These are phyloP conservation scores for Digitonthophagus gazella DNA, from an alignment of 2,888 invertebrate species.

Conservation along the genomic window DNA sequence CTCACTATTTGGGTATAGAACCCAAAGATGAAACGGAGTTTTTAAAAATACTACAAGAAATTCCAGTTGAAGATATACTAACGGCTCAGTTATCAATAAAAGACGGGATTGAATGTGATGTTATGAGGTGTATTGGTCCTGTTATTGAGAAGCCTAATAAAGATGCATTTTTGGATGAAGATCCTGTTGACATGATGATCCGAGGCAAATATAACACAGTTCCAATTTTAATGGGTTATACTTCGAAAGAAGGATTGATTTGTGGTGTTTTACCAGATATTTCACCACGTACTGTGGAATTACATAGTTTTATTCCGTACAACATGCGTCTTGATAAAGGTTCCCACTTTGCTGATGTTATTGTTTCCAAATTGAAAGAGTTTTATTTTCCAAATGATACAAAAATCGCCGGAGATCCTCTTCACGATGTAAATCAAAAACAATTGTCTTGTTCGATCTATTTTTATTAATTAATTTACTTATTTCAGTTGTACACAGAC, in stretches of 20 bases:
- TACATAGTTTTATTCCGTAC: conserved; percentile 35
- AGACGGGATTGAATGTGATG: conserved; percentile 13
- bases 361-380: conserved; percentile 36
- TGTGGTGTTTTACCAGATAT: conserved; percentile 30
- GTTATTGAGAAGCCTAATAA: conserved; percentile 33
- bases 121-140: conserved; percentile 19
- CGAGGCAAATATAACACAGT: conserved; percentile 29
- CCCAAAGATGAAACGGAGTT: conserved; percentile 14
- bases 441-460: too few relatives aligned
- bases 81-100: conserved; percentile 17
- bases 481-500: conserved; percentile 42
- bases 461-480: not conserved
- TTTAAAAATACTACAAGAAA: conserved; percentile 18
- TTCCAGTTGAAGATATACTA: conserved; percentile 18
- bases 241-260: conserved; percentile 33
- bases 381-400: conserved; percentile 41
- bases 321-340: conserved; percentile 37
- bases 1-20: conserved; percentile 16
- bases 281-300: conserved; percentile 25
- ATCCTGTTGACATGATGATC: conserved; percentile 25
- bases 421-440: conserved; percentile 34
- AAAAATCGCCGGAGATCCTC: conserved; percentile 36
- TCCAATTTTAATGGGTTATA: conserved; percentile 32
- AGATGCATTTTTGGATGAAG: conserved; percentile 27
- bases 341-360: conserved; percentile 35